Evolutionary conservation across 2,888 invertebrate species (phyloP), one percentile per base, ranked within the genome.

Genomic region (Athetis lepigone): DNA sequence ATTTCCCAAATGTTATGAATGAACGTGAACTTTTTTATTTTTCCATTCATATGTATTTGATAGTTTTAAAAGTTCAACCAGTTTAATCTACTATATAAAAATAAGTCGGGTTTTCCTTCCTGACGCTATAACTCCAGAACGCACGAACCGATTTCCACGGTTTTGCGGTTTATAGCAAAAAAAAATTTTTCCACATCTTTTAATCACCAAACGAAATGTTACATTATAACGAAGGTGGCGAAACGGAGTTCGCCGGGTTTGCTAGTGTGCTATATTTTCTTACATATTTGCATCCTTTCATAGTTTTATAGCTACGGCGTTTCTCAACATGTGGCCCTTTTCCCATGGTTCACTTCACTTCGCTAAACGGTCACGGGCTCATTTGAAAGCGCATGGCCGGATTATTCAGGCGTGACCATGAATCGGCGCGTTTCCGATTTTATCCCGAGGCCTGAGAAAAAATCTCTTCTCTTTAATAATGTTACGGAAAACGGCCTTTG

Each of bases 391-490:
- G 33, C 39, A 52, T 18, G 50, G 37, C 51, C 42, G 52, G 51
- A 43, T 75, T 75, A 75, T 70, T 70, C 69, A 70, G 52, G 42
- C 76, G 47, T 70, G 71, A 60, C 50, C 70, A 75, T 75, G 75
- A 69, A 69, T 75, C 46, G 75, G 70, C 75, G 25, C 73, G 43
- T 65, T 73, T 74, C 67, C 56, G 46, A 67, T 67, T 55, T 49
- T 45, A 45, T 25, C 21, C 25, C n/a, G 13, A 40, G 40, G 13
- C 40, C 27, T 67, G 67, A 40, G 71, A 67, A 74, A 65, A 74
- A 40, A 27, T 27, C 16, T 46, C 33, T 37, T 67, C 11, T 40
- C 9, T 46, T 27, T 23, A 67, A 67, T 66, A 73, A 66, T 36
- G 45, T 73, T 39, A 27, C 49, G 27, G 4, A 25, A 66, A 74